Evolutionary conservation across 2,113 vertebrate genomes (phyloP).

Genomic region (Pampusana beccarii): DNA sequence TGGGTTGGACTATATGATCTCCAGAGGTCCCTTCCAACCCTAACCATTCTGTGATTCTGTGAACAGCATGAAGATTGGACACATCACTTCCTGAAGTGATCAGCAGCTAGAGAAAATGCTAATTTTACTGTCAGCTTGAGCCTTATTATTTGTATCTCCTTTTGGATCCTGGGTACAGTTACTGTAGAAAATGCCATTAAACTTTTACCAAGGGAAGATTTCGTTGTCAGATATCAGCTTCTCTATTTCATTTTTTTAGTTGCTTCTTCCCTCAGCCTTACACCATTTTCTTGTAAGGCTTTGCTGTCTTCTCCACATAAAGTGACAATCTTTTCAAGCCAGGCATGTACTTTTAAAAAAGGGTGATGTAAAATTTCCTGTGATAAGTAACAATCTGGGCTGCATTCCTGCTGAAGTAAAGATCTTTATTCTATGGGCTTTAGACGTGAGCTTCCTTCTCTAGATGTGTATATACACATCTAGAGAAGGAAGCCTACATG

Average conservation of each 20-base stretch:
- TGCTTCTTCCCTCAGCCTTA: rapidly evolving
- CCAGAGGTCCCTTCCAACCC: no score
- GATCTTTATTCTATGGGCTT: background rate
- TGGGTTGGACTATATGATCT: no score
- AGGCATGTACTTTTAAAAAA: background rate
- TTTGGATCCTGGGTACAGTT: background rate
- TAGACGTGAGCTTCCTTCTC: background rate
- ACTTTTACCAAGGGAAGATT: background rate
- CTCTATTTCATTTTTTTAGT: background rate
- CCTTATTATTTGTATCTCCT: background rate
- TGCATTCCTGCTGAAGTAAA: background rate
- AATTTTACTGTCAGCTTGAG: background rate
- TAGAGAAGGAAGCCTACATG: no score
- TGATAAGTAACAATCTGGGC: background rate
- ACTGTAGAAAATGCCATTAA: background rate
- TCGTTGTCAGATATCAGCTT: background rate
- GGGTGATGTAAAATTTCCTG: background rate
- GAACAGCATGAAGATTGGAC: background rate
- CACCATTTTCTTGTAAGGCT: background rate
- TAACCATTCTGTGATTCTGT: no score
- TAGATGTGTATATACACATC: background rate
- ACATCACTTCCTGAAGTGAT: background rate
- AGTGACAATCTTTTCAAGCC: background rate
- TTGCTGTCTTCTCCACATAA: background rate
- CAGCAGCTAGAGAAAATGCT: background rate